Base-by-base conservation (phyloP, 2,113 vertebrate species). In the Labeo rohita region DNA sequence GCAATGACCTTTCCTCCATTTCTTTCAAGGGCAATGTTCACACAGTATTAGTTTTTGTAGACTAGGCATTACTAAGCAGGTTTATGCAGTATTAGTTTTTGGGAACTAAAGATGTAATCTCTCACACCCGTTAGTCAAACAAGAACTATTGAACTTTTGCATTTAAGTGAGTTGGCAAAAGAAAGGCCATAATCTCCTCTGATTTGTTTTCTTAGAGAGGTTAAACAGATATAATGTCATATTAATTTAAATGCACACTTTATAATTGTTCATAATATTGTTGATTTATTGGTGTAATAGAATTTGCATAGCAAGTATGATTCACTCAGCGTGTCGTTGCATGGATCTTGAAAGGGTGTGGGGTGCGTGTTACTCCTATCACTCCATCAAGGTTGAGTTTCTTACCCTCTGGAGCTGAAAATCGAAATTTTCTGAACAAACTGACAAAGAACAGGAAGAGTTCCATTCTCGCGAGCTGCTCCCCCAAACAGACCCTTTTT, bases 361-460 rank as follows among this genome's bases (percentile, higher is more conserved):
- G 96, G 2, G 89, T 45, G 0, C 91, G 0, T 0, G 95, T 90
- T 0, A 93, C 0, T 43, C 95, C 93, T 0, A 83, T 0, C 36
- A 84, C 47, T 82, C 82, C 80, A 8, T 94, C 86, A 3, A 90
- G 49, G n/a, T 39, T 93, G 74, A 96, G 65, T 0, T 90, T 86
- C 3, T 90, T 93, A 66, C 88, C 92, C 0, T 86, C 88, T 0
- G 93, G 87, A 0, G 90, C 83, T 23, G 90, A 95, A 89, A 98
- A 95, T n/a, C 84, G 80, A 88, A 96, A 97, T 50, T 93, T 96
- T 93, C 97, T 95, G 45, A 96, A 73, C 68, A 97, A 92, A 83
- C 87, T 79, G 1, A 95, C 92, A 56, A 97, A 95, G 90, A 97
- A 97, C 85, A 97, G 92, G 85, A 98, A 97, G 50, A 98, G 90